These are phyloP conservation scores for Nysson spinosus DNA, from an alignment of 2,888 invertebrate genomes.

Conservation along the genomic window DNA sequence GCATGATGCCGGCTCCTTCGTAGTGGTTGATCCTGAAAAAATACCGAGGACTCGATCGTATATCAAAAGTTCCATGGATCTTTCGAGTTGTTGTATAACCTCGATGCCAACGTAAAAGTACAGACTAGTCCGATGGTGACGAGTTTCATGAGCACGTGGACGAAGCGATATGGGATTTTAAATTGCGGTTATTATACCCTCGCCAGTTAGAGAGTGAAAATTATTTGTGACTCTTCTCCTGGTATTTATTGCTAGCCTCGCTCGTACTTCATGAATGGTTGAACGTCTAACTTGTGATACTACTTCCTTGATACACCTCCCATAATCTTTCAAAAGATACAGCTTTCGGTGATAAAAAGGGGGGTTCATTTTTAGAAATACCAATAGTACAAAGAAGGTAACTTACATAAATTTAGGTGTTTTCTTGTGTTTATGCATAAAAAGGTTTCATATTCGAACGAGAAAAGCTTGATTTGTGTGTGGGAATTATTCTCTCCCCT, in stretches of 20 bases:
- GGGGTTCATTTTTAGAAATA: too few relatives aligned
- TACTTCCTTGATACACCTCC: slow-evolving; percentile 5
- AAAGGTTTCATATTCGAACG: too few relatives aligned
- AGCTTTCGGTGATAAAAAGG: too few relatives aligned
- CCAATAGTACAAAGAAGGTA: too few relatives aligned
- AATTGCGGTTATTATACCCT: slow-evolving; percentile 32
- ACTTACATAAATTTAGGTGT: too few relatives aligned
- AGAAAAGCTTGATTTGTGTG: too few relatives aligned
- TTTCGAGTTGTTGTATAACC: slow-evolving; percentile 10
- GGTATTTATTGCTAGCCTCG: slow-evolving; percentile 40
- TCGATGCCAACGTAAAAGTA: slow-evolving; percentile 3
- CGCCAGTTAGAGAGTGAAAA: slow-evolving; percentile 25
- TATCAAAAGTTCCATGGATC: slow-evolving; percentile 22
- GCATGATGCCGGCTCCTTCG: slow-evolving; percentile 24
- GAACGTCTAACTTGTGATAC: neutral
- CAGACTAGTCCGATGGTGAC: neutral
- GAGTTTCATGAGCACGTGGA: slow-evolving; percentile 14
- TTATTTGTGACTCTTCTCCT: slow-evolving; percentile 39
- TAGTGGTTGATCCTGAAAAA: slow-evolving; percentile 11
- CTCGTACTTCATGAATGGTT: slow-evolving; percentile 28
- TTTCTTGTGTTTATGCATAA: too few relatives aligned
- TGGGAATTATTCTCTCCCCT: too few relatives aligned
- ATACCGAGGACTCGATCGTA: slow-evolving; percentile 30
- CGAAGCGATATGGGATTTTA: slow-evolving; percentile 42
- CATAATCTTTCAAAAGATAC: slow-evolving; percentile 5